Base-by-base conservation (phyloP, 2,797 vertebrate genomes). In the Podarcis lilfordi region DNA sequence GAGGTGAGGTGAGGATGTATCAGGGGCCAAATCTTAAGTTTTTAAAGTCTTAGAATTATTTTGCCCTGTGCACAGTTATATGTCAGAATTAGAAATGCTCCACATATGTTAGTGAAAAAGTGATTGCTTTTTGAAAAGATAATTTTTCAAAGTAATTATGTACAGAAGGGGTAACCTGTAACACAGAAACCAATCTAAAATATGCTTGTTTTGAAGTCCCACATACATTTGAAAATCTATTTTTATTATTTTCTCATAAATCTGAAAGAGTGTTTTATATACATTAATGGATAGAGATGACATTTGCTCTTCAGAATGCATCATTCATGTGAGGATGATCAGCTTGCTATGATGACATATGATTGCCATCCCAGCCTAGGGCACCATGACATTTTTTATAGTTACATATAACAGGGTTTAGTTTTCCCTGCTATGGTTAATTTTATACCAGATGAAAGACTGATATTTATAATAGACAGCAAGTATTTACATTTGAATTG, bases 61-160 rank as follows among this genome's bases (percentile, higher is more conserved):
- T 27, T 43, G 29, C 27, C 9, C 74, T 64, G 6, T 4, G 2
- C 43, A 59, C 23, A 55, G 40, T 43, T 32, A 32, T 32, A 37
- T 4, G 90, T 92, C 68, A 87, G 82, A 93, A 94, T 93, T 90
- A 92, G 79, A 92, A 92, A 94, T 92, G 32, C 80, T 76, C 87
- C 81, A 90, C 40, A 79, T 55, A 92, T 93, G 80, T 88, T 88
- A 80, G 37, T 74, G 90, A 90, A 90, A 94, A 89, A 80, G 88
- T 10, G 66, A 91, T 93, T 32, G 27, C 8, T 91, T 93, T 90
- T 87, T 37, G 90, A 78, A 91, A 94, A 91, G 15, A 19, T 55
- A 71, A 9, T 3, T 91, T 32, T 91, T 86, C 84, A 89, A 91
- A 94, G 85, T 93, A 95, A 92, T 92, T 79, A 8, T 72, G n/a